These are phyloP conservation scores for Neostethus bicornis DNA, from an alignment of 2,797 vertebrate species.

Conservation along the genomic window DNA sequence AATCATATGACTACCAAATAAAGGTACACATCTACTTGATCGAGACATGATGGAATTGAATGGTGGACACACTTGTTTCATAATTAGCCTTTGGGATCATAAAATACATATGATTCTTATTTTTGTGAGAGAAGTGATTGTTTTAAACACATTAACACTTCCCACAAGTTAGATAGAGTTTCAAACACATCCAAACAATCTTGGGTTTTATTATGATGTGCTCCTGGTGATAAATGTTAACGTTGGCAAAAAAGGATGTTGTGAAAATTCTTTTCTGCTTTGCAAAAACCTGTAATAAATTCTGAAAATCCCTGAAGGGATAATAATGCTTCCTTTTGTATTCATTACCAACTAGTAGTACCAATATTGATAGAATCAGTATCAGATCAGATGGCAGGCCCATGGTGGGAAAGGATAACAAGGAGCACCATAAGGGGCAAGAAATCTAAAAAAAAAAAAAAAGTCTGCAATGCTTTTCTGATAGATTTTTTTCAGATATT, in stretches of 20 bases:
- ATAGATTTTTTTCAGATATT: neutral
- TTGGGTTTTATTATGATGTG: conserved; percentile 29
- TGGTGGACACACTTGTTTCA: conserved; percentile 1
- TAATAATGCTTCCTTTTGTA: conserved; percentile 8
- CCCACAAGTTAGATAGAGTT: neutral
- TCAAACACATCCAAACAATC: conserved; percentile 21
- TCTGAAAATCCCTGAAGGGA: conserved; percentile 15
- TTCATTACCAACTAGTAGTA: conserved; percentile 12
- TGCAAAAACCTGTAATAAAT: conserved; percentile 12
- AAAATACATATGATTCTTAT: neutral
- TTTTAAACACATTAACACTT: neutral
- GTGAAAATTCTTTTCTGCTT: conserved; percentile 15
- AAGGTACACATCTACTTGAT: neutral
- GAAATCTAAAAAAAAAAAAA: neutral
- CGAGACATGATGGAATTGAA: neutral
- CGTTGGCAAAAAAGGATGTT: conserved; percentile 31
- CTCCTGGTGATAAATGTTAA: conserved; percentile 27
- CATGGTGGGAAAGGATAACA: conserved; percentile 20
- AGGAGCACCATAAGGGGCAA: conserved; percentile 6
- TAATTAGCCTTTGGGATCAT: neutral
- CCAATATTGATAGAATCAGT: conserved; percentile 6
- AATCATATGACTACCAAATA: neutral
- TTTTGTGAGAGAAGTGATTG: conserved; percentile 1
- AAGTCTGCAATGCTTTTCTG: neutral
- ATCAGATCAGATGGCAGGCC: conserved; percentile 10